Percentiles rank a stretch among this genome's conserved stretches.
These are phyloP conservation scores for Bufo bufo DNA, from an alignment of 2,113 vertebrate genomes.

Conservation along the genomic window DNA sequence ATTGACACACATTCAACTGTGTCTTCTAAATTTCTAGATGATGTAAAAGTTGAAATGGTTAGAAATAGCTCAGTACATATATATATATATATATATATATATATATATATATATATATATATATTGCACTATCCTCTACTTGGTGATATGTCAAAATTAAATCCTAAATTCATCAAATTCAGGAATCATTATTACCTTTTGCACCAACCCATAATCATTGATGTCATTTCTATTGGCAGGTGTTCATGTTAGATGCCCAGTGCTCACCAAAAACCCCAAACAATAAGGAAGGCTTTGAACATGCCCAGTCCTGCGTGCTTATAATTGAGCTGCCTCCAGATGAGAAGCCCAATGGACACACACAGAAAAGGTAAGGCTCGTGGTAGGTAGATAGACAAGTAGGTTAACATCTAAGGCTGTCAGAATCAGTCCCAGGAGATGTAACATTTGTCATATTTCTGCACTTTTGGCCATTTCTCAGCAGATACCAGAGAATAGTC, in stretches of 20 bases:
- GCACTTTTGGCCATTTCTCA: no score
- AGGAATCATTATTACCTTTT: no score
- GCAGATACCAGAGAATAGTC: neutral
- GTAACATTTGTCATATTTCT: neutral
- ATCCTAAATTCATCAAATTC: no score
- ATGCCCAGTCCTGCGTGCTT: constrained; percentile 94
- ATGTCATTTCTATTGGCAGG: constrained; percentile 70
- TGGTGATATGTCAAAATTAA: no score
- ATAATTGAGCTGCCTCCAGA: constrained; percentile 92
- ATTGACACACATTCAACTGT: neutral
- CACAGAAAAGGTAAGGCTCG: constrained; percentile 84
- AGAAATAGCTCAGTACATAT: no score
- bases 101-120: no score
- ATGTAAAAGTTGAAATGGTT: no score
- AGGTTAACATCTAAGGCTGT: neutral
- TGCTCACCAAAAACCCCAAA: constrained; percentile 95
- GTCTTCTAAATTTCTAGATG: neutral
- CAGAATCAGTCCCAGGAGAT: neutral
- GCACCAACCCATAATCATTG: neutral
- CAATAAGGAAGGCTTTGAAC: constrained; percentile 95
- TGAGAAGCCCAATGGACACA: constrained; percentile 87
- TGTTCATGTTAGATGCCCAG: constrained; percentile 96
- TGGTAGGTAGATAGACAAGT: no score
- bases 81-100: no score
- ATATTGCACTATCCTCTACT: no score